These are phyloP conservation scores for Petrolisthes manimaculis DNA, from an alignment of 2,888 invertebrate genomes.

Conservation along the genomic window DNA sequence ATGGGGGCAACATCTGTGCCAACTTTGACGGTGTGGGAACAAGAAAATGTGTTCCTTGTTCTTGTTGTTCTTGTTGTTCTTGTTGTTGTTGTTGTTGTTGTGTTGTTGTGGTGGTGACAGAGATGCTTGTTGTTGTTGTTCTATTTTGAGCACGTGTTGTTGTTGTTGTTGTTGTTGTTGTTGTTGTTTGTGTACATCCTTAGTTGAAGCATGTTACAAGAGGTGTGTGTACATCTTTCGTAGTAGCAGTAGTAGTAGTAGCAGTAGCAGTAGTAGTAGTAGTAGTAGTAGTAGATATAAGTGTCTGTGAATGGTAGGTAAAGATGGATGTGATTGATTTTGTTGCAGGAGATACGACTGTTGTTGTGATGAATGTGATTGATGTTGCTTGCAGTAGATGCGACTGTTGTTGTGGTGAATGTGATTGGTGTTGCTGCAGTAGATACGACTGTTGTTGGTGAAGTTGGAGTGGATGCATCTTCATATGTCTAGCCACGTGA, in stretches of 20 bases:
- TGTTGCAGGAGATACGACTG: too few species aligned
- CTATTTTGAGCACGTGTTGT: not conserved
- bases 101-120: not conserved
- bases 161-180: conserved; percentile 4
- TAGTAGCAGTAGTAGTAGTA: too few species aligned
- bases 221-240: too few species aligned
- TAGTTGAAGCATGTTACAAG: too few species aligned
- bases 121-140: not conserved
- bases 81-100: not conserved
- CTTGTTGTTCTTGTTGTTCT: not conserved
- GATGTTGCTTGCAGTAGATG: not conserved
- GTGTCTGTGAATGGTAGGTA: too few species aligned
- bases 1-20: too few species aligned
- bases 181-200: not conserved
- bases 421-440: not conserved
- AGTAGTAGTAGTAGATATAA: too few species aligned
- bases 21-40: too few species aligned
- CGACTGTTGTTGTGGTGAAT: not conserved
- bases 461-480: conserved; percentile 21
- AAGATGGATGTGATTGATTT: too few species aligned
- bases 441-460: not conserved
- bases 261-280: too few species aligned
- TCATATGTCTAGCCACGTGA: conserved; percentile 45
- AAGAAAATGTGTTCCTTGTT: not conserved
- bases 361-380: too few species aligned